phyloP scores from a whole-genome alignment of 53 echinoderm and acorn worm genomes.

The Stichopus horrens region DNA sequence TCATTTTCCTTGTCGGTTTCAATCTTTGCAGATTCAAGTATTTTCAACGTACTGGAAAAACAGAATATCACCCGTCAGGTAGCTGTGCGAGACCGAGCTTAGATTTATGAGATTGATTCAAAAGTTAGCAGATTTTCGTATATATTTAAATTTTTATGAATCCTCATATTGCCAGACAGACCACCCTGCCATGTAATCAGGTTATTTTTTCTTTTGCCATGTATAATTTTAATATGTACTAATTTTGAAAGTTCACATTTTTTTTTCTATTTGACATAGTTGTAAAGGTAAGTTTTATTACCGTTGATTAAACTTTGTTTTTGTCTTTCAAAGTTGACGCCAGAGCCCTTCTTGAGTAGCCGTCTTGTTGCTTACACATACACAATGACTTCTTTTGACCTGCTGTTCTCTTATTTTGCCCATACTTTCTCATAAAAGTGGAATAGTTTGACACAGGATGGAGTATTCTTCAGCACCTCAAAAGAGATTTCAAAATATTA shows the following conservation, averaged over 20 bases:
- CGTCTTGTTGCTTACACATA: too few species aligned
- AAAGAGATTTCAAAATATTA: too few species aligned
- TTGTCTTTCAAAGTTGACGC: neutral
- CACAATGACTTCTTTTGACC: too few species aligned
- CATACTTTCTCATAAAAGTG: too few species aligned
- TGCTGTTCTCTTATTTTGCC: too few species aligned
- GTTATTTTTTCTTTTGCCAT: constrained; percentile 1
- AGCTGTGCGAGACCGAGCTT: neutral
- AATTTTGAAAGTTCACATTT: neutral
- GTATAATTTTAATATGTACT: neutral
- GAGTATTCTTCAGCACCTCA: too few species aligned
- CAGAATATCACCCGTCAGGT: constrained; percentile 19
- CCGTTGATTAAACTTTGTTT: neutral
- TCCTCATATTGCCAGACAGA: constrained; percentile 9
- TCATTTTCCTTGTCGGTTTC: neutral
- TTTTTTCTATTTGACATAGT: neutral
- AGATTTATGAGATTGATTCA: neutral
- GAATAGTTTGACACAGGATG: too few species aligned
- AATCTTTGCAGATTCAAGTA: constrained; percentile 40
- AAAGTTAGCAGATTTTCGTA: constrained; percentile 17
- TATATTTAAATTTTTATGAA: constrained; percentile 29
- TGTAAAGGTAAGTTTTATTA: neutral
- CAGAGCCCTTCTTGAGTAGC: too few species aligned
- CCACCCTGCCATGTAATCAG: constrained; percentile 20
- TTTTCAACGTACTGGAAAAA: constrained; percentile 48